phyloP scores from a whole-genome alignment of 2,888 invertebrate species.

The Pammene aurita region DNA sequence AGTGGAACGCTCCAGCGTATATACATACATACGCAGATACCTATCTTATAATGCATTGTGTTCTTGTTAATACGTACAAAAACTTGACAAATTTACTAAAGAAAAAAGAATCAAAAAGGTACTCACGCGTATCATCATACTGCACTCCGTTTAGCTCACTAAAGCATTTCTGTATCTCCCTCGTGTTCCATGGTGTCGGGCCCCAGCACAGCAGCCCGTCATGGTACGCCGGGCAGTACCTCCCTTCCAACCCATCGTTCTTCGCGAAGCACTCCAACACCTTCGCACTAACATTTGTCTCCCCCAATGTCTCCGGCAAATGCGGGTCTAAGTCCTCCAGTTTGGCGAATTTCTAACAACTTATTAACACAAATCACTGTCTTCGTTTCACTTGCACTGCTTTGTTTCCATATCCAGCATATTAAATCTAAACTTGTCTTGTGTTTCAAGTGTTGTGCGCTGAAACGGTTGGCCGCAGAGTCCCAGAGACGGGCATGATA shows the following conservation, averaged over 20 bases:
- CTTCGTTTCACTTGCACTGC: constrained; percentile 23
- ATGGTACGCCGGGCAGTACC: constrained; percentile 86
- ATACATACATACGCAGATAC: too few species aligned
- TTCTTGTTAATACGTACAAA: too few species aligned
- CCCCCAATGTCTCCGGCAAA: constrained; percentile 66
- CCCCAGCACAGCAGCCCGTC: constrained; percentile 94
- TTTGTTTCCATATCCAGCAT: constrained; percentile 50
- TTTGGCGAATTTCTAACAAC: constrained; percentile 55
- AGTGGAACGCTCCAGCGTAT: too few species aligned
- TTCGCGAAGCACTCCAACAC: constrained; percentile 67
- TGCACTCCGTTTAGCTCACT: constrained; percentile 89
- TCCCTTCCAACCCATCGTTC: constrained; percentile 59
- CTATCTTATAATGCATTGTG: too few species aligned
- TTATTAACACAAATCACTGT: constrained; percentile 15
- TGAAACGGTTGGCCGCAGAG: constrained; percentile 59
- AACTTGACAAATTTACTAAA: too few species aligned
- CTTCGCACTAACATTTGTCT: constrained; percentile 65
- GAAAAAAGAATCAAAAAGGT: background rate
- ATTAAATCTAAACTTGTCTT: constrained; percentile 14
- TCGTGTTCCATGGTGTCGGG: constrained; percentile 86
- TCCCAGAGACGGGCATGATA: constrained; percentile 78
- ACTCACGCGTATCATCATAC: constrained; percentile 94
- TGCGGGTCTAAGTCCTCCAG: constrained; percentile 79
- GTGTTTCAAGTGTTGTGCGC: constrained; percentile 61
- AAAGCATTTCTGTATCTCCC: constrained; percentile 90